phyloP scores from a whole-genome alignment of 2,113 vertebrate genomes.

The human region GRCh38 chr7:75388501-75389000 shows the following conservation, averaged over 20 bases:
- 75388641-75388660: conserved; percentile 72
- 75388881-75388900: conserved; percentile 86
- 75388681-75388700: conserved; percentile 79
- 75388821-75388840: conserved; percentile 81
- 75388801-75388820: conserved; percentile 82
- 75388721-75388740: conserved; percentile 66
- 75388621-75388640: conserved; percentile 82
- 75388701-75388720: conserved; percentile 61
- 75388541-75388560: background rate
- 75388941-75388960: background rate
- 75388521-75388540: too few relatives aligned
- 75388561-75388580: background rate
- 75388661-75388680: conserved; percentile 72
- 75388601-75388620: conserved; percentile 59
- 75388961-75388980: conserved; percentile 48
- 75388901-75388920: conserved; percentile 60
- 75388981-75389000: background rate
- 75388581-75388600: accelerated
- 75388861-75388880: conserved; percentile 50
- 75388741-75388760: conserved; percentile 75
- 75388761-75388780: conserved; percentile 82
- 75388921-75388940: conserved; percentile 48
- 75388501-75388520: background rate
- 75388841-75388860: conserved; percentile 85
- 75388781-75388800: conserved; percentile 85